Conservation (phyloP, 1,140 invertebrate species). For the Rhopalosiphum padi region DNA sequence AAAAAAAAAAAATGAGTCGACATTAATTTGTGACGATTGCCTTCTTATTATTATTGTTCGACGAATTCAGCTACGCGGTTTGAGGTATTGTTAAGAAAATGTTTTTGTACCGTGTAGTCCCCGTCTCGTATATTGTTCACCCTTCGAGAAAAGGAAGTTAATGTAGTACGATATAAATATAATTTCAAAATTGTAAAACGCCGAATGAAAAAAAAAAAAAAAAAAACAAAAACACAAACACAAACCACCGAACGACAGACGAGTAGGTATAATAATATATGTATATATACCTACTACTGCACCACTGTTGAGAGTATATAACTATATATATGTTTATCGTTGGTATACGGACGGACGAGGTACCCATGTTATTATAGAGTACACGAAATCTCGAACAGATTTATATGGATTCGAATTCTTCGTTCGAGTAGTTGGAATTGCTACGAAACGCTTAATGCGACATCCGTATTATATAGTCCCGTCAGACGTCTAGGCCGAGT, state of each 20-base stretch:
- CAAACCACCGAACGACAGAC: no score
- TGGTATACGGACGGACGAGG: background rate
- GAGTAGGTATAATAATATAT: no score
- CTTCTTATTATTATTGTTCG: background rate
- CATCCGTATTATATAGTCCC: background rate
- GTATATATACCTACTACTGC: no score
- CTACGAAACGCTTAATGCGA: background rate
- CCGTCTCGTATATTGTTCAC: background rate
- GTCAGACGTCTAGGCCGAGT: slow-evolving; percentile 16
- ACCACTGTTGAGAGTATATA: no score
- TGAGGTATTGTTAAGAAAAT: background rate
- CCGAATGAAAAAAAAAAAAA: background rate
- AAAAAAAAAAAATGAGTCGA: background rate
- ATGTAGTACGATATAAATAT: background rate
- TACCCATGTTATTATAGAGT: background rate
- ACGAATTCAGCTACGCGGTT: background rate
- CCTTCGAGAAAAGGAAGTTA: background rate
- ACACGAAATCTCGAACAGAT: background rate
- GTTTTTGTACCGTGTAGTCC: background rate
- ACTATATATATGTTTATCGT: no score
- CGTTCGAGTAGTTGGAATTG: background rate
- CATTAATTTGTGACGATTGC: background rate
- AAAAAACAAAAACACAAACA: background rate
- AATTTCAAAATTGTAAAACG: background rate
- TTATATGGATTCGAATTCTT: background rate